Conservation (phyloP, 2,113 vertebrate genomes). For the Echinops telfairi region DNA sequence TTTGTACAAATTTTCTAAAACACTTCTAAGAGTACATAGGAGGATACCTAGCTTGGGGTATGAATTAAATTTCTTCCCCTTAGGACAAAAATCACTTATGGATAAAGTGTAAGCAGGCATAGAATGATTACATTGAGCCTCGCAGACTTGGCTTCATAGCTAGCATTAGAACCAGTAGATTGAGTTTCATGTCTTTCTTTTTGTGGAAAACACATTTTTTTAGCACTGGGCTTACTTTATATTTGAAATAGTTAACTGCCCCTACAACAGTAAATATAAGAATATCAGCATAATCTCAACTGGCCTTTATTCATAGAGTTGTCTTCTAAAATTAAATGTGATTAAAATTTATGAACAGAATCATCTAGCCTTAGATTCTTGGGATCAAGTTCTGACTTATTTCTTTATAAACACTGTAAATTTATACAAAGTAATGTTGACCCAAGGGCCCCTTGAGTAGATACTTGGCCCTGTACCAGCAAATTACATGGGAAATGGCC, state of each 20-base stretch:
- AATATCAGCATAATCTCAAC: constrained; percentile 62
- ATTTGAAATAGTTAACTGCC: constrained; percentile 64
- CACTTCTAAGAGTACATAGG: constrained; percentile 54
- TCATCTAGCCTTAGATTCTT: constrained; percentile 74
- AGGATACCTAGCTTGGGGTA: constrained; percentile 16
- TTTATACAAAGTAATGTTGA: constrained; percentile 86
- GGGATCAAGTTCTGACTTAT: constrained; percentile 75
- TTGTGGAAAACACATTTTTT: constrained; percentile 16
- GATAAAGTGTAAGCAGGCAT: constrained; percentile 27
- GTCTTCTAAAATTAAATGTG: constrained; percentile 79
- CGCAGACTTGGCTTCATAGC: not conserved
- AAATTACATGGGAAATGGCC: constrained; percentile 97
- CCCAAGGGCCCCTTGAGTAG: constrained; percentile 86
- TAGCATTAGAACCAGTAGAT: not conserved
- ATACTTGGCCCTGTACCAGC: constrained; percentile 89
- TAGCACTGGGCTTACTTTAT: not conserved
- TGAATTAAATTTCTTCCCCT: constrained; percentile 63
- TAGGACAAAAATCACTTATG: not conserved
- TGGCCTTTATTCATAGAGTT: constrained; percentile 51
- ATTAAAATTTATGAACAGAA: constrained; percentile 65
- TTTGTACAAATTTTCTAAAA: constrained; percentile 57
- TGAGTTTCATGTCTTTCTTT: not conserved
- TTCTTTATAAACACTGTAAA: constrained; percentile 84
- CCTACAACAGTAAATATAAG: not conserved
- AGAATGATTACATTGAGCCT: not conserved